A percentile compares a stretch with the other conserved stretches of the same genome.
phyloP scores from a whole-genome alignment of 1,140 invertebrate genomes.

The Teleopsis dalmanni region DNA sequence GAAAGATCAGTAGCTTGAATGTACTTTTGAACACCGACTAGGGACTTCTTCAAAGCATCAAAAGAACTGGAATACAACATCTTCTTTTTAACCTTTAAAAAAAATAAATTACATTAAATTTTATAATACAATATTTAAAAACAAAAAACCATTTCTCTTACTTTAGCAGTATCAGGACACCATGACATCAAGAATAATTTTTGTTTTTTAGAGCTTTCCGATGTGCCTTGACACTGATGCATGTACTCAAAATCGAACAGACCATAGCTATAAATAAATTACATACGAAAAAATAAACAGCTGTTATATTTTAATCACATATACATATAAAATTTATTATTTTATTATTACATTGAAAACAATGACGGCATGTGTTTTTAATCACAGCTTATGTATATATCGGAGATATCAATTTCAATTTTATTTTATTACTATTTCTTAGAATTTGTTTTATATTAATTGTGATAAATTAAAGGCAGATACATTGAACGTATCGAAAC shows the following conservation, averaged over 20 bases:
- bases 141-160: slow-evolving; percentile 11
- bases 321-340: background rate
- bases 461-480: too few species aligned
- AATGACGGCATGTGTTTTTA: too few species aligned
- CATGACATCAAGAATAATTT: slow-evolving; percentile 94
- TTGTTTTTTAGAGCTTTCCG: slow-evolving; percentile 89
- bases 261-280: slow-evolving; percentile 59
- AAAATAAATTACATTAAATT: background rate
- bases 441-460: too few species aligned
- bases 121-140: background rate
- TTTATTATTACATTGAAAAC: too few species aligned
- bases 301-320: background rate
- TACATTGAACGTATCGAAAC: too few species aligned
- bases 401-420: too few species aligned
- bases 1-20: slow-evolving; percentile 91
- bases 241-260: slow-evolving; percentile 93
- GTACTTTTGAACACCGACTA: slow-evolving; percentile 93
- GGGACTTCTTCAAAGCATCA: slow-evolving; percentile 89
- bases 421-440: too few species aligned
- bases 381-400: too few species aligned
- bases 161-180: slow-evolving; percentile 92
- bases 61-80: slow-evolving; percentile 98
- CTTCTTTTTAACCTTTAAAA: slow-evolving; percentile 82
- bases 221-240: slow-evolving; percentile 89
- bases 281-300: too few species aligned